Evolutionary conservation across 2,888 invertebrate species (phyloP).

Genomic region (Trilocha varians): DNA sequence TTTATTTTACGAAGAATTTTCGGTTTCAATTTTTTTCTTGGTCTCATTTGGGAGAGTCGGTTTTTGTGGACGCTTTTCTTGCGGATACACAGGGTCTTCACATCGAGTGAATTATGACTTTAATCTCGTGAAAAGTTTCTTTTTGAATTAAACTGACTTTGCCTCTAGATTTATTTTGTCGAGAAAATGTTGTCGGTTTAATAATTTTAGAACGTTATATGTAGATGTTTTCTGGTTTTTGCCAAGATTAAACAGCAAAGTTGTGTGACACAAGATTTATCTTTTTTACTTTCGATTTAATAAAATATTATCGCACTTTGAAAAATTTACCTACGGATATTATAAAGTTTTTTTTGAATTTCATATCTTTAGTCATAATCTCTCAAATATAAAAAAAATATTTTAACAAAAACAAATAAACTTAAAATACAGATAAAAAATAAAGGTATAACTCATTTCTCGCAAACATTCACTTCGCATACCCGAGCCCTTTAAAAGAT

Average conservation of each 20-base stretch:
- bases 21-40: conserved; percentile 39
- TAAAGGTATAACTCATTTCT: too few relatives aligned
- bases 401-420: too few relatives aligned
- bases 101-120: conserved; percentile 64
- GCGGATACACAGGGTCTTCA: conserved; percentile 52
- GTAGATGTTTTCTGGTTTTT: too few relatives aligned
- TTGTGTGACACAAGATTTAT: too few relatives aligned
- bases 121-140: conserved; percentile 58
- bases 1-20: conserved; percentile 47
- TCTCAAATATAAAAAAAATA: too few relatives aligned
- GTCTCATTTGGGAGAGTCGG: conserved; percentile 41
- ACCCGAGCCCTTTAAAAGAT: too few relatives aligned
- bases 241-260: too few relatives aligned
- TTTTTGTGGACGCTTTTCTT: conserved; percentile 45
- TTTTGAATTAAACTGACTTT: conserved; percentile 52
- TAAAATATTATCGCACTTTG: conserved; percentile 16
- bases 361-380: too few relatives aligned
- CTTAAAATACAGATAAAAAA: too few relatives aligned
- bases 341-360: conserved; percentile 28
- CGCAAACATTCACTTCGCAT: too few relatives aligned
- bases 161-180: conserved; percentile 61
- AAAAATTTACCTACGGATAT: background rate
- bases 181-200: too few relatives aligned
- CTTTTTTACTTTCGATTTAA: conserved; percentile 6
- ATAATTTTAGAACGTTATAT: too few relatives aligned